Evolutionary conservation across 2,797 vertebrate species (phyloP), one percentile per base, ranked within the genome.

Genomic region (Galaxias olidus): DNA sequence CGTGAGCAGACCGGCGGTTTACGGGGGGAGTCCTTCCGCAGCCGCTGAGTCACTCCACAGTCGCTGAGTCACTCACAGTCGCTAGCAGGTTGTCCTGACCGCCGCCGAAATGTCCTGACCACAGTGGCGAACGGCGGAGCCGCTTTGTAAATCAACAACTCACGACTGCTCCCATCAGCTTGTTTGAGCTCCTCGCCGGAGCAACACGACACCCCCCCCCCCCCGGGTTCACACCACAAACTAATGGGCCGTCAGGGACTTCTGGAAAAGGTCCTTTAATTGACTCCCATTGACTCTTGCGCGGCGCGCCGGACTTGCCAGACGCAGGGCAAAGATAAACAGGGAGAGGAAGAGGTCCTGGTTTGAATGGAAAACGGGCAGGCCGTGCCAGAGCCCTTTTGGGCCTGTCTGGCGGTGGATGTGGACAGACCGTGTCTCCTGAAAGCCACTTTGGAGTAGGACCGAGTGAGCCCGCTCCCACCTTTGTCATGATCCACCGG

Each of bases 101-200:
- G 10, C 76, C 48, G 72, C 73, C 83, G 75, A 83, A 85, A 85
- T 78, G 77, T 73, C 71, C 59, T 68, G 70, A 82, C 77, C 84
- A 65, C 81, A 60, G 71, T 10, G 71, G 71, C 83, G 76, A 78
- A 62, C 66, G 71, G 73, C 68, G 61, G 60, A 65, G 74, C 63
- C 55, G 47, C 69, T 66, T 73, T 78, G 70, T 76, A 83, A 75
- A 76, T 87, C 79, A 84, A 80, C 84, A 83, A 77, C 76, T 78
- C 65, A 65, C 74, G 73, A 80, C 82, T 80, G 65, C 30, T 30
- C 30, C 72, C 59, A 46, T 65, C 67, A 59, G 70, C 66, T 57
- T 61, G 55, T 67, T 73, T 53, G 72, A 13, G 68, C 66, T 60
- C 73, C 64, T 64, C 69, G 66, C 58, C 59, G 66, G 79, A 71